A percentile compares a stretch with the other conserved stretches of the same genome.
Conservation (phyloP, 2,113 vertebrate species). For the Heptranchias perlo region DNA sequence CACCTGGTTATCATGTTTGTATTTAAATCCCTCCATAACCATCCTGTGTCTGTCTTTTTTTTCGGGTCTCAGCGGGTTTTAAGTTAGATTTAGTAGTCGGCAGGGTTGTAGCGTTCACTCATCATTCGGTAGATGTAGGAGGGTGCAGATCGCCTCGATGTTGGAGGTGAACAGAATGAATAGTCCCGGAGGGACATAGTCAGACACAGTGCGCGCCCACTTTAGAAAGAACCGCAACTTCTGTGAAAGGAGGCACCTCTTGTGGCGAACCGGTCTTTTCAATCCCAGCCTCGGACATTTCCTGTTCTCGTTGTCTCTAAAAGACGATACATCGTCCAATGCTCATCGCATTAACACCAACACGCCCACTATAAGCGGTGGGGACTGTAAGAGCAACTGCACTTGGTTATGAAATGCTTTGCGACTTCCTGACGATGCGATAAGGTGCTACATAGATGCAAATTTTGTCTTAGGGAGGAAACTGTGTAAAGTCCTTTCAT, state of each 20-base stretch:
- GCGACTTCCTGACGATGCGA: background rate
- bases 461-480: background rate
- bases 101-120: background rate
- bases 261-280: background rate
- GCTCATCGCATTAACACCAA: background rate
- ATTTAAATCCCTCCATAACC: background rate
- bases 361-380: background rate
- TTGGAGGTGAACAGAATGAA: background rate
- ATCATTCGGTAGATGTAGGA: background rate
- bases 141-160: background rate
- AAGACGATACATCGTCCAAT: background rate
- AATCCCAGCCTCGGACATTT: background rate
- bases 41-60: background rate
- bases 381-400: background rate
- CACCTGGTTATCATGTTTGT: background rate
- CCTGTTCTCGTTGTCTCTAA: background rate
- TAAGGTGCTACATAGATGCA: background rate
- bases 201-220: background rate
- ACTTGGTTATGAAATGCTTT: background rate
- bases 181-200: background rate
- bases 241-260: background rate
- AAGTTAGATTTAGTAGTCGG: background rate
- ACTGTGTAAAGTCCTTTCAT: background rate
- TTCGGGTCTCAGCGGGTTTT: background rate
- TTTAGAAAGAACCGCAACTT: background rate